These are phyloP conservation scores for Trichopria drosophilae DNA, from an alignment of 2,888 invertebrate species.

Conservation along the genomic window DNA sequence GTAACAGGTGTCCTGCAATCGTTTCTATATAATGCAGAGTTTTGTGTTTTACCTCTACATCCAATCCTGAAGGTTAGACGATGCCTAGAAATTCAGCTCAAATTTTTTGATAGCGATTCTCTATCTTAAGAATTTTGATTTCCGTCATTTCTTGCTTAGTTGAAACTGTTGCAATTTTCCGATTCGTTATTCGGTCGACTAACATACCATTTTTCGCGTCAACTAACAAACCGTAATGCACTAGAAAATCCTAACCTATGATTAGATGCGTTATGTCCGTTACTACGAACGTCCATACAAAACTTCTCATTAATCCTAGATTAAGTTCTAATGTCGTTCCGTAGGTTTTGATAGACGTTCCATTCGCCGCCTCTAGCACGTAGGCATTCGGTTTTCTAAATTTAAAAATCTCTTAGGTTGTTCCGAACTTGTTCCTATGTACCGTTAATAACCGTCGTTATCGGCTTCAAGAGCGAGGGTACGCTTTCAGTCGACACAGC, in stretches of 20 bases:
- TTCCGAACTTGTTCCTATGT: too few relatives aligned
- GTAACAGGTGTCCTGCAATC: conserved; percentile 50
- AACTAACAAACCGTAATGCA: neutral
- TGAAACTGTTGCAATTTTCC: too few relatives aligned
- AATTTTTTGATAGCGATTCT: neutral
- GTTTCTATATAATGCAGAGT: conserved; percentile 42
- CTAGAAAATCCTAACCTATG: conserved; percentile 2
- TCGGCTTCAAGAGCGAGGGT: too few relatives aligned
- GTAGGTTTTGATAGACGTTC: conserved; percentile 44
- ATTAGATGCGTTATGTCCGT: neutral
- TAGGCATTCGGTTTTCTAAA: conserved; percentile 37
- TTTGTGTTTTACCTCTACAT: too few relatives aligned
- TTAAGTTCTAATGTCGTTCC: conserved; percentile 39
- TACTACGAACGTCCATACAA: conserved; percentile 45
- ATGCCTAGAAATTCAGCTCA: conserved; percentile 2
- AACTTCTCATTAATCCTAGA: conserved; percentile 44
- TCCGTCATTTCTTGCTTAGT: neutral
- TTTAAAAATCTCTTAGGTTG: too few relatives aligned
- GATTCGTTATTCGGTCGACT: conserved; percentile 18
- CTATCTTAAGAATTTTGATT: neutral
- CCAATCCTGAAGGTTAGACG: conserved; percentile 18
- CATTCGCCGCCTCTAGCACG: conserved; percentile 46
- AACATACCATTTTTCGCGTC: conserved; percentile 22
- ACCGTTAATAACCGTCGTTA: too few relatives aligned
- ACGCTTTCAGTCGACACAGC: too few relatives aligned